Base-by-base conservation (phyloP, 2,113 vertebrate genomes). In the Pelmatolapia mariae region DNA sequence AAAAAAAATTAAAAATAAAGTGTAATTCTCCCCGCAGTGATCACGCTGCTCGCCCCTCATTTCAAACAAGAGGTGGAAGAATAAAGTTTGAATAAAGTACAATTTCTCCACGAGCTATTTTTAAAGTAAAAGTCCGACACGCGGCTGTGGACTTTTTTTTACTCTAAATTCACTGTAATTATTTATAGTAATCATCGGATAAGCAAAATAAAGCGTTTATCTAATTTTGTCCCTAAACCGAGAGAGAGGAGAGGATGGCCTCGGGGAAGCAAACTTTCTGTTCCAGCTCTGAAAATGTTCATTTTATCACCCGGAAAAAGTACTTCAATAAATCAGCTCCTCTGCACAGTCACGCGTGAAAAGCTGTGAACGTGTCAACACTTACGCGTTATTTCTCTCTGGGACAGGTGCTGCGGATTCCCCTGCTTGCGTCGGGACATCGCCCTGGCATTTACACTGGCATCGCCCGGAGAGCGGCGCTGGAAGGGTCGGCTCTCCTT, bases 361-460 rank as follows among this genome's bases (percentile, higher is more conserved):
- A 80, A n/a, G 10, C 4, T 61, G 71, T 22, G 11, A 11, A 24
- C 38, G 2, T 68, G 71, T 80, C 29, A n/a, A 61, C 36, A 98
- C 98, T 98, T 97, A 99, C 98, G 96, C 95, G 97, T 96, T 96
- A 97, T 96, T 95, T 99, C 98, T 97, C 98, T 98, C 97, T 98
- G 98, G 96, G 98, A 98, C 97, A 99, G 97, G 97, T 99, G 98
- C 97, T 99, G 98, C 96, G 98, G 98, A 96, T 99, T 99, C 96
- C 98, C 98, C 98, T 99, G 98, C 97, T 99, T 99, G 97, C 98
- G 98, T 97, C 98, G 98, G 98, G 98, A 99, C 98, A 99, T 99
- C 97, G 98, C 98, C 98, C 97, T 97, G 97, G 98, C 98, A 98
- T 98, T 97, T 98, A 99, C 97, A 97, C 96, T 96, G 97, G 98